phyloP scores from a whole-genome alignment of 2,113 vertebrate genomes.

The Orthonyx spaldingii region DNA sequence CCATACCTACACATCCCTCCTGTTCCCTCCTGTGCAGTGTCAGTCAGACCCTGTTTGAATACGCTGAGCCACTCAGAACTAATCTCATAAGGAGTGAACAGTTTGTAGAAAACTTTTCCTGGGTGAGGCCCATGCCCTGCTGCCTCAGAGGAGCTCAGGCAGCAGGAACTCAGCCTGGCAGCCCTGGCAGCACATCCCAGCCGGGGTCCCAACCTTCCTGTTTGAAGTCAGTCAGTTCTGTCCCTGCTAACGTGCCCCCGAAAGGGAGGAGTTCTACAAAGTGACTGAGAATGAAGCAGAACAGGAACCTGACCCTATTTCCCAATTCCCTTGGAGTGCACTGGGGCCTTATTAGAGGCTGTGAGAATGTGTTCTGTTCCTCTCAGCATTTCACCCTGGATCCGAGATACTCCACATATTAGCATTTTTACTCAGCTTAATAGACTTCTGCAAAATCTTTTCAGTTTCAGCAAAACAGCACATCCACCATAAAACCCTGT shows the following conservation, averaged over 20 bases:
- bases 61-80: neutral
- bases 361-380: neutral
- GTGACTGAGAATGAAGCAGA: neutral
- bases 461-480: neutral
- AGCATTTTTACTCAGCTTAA: neutral
- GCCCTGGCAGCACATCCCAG: neutral
- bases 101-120: neutral
- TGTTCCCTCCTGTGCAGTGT: neutral
- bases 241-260: no score
- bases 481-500: neutral
- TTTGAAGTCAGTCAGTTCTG: neutral
- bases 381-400: neutral
- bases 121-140: neutral
- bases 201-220: fast-evolving
- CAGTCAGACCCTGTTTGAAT: neutral
- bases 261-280: neutral
- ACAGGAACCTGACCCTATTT: neutral
- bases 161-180: neutral
- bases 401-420: neutral
- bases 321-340: neutral
- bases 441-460: neutral
- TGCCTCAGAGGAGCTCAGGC: neutral
- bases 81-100: neutral
- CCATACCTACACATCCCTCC: fast-evolving
- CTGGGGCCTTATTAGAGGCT: neutral